Evolutionary conservation across 30 jellyfish, hydroid and myxozoan genomes (phyloP).

Genomic region (Turritopsis dohrnii): DNA sequence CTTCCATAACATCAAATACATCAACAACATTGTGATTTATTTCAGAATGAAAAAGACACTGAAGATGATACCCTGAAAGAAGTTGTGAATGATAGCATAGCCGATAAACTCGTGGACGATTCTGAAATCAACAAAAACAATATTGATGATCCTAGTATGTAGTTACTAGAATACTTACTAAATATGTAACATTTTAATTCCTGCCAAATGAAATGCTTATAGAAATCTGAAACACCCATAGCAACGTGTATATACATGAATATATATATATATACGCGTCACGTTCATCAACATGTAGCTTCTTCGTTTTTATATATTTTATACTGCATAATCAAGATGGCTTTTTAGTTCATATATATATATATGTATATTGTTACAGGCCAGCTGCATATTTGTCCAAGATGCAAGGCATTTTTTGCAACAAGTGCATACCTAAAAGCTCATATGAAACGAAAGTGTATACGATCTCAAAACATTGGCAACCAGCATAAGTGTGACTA

Average conservation of each 20-base stretch:
- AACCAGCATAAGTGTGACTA: background rate
- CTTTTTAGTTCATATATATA: background rate
- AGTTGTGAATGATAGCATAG: background rate
- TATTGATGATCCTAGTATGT: background rate
- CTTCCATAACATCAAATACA: too few relatives aligned
- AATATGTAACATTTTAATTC: too few relatives aligned
- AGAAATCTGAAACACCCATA: too few relatives aligned
- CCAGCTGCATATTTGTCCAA: conserved; percentile 20
- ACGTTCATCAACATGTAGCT: too few relatives aligned
- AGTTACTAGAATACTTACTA: too few relatives aligned
- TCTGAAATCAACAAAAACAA: background rate
- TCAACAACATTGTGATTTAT: too few relatives aligned
- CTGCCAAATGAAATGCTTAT: too few relatives aligned
- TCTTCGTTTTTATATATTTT: too few relatives aligned
- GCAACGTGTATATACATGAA: too few relatives aligned
- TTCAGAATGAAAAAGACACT: background rate
- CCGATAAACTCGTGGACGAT: background rate
- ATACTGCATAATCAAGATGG: too few relatives aligned
- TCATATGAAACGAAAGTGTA: conserved; percentile 15
- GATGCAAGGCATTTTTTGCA: conserved; percentile 14
- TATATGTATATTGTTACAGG: background rate
- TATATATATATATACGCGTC: too few relatives aligned
- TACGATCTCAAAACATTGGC: conserved; percentile 1
- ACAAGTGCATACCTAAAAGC: conserved; percentile 14
- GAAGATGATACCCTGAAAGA: background rate